These are phyloP conservation scores for Diploptera punctata DNA, from an alignment of 2,888 invertebrate genomes.

Conservation along the genomic window DNA sequence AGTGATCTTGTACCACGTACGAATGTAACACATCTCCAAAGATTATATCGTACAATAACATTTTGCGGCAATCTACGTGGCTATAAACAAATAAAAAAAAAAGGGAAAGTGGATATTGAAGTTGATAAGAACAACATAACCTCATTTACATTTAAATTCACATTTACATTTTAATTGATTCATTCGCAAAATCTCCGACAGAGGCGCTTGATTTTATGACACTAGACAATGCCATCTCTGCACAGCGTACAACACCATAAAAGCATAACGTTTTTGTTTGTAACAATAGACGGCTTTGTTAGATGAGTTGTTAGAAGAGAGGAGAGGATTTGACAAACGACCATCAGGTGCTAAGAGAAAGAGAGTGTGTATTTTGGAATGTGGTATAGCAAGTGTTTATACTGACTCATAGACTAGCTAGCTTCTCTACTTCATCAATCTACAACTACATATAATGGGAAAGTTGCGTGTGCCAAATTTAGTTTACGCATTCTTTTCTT, in stretches of 20 bases:
- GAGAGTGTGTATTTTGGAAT: neutral
- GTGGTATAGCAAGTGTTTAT: no score
- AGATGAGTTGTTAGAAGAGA: neutral
- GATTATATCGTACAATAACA: no score
- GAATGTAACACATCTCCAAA: no score
- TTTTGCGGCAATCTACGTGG: no score
- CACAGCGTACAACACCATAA: neutral
- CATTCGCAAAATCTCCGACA: constrained; percentile 4
- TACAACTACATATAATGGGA: no score
- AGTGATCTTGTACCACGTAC: no score
- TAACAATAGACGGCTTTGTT: neutral
- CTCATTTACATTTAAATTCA: constrained; percentile 25
- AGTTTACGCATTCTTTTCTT: no score
- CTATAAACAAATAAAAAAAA: no score
- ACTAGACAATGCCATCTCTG: neutral
- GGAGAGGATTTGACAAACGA: neutral
- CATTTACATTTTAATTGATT: constrained; percentile 30
- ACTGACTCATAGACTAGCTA: no score
- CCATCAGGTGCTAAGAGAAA: neutral
- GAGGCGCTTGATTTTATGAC: neutral
- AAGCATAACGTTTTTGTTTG: neutral
- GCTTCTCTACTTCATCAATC: no score
- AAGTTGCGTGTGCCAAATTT: no score
- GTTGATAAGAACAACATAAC: neutral
- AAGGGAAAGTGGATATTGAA: no score